A percentile compares a stretch with the other conserved stretches of the same genome.
phyloP scores from a whole-genome alignment of 1,140 invertebrate genomes.

The Choristoneura fumiferana region DNA sequence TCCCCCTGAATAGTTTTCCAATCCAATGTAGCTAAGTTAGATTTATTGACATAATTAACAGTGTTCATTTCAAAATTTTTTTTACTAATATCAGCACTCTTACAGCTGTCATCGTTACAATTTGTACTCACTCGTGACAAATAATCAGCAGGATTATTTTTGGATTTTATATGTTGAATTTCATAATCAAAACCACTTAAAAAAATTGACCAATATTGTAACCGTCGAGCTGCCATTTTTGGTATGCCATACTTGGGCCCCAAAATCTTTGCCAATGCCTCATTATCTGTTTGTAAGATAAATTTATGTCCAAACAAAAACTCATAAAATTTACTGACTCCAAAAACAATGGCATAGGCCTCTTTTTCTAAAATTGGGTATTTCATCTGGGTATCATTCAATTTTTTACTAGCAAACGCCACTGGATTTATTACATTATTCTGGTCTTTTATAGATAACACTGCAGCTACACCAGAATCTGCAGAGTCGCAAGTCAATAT shows the following conservation, averaged over 20 bases:
- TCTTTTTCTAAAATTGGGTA: slow-evolving; percentile 28
- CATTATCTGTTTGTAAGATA: slow-evolving; percentile 34
- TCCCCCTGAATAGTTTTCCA: not conserved
- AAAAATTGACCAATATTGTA: slow-evolving; percentile 38
- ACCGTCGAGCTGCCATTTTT: slow-evolving; percentile 32
- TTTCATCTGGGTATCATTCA: slow-evolving; percentile 22
- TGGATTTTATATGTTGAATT: slow-evolving; percentile 29
- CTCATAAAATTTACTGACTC: slow-evolving; percentile 22
- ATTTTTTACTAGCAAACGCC: slow-evolving; percentile 35
- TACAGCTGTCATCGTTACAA: not conserved
- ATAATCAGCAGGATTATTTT: slow-evolving; percentile 29
- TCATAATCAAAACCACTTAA: slow-evolving; percentile 31
- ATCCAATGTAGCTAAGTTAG: slow-evolving; percentile 4
- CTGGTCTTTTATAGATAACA: slow-evolving; percentile 24
- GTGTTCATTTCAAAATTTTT: slow-evolving; percentile 19
- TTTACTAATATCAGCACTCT: slow-evolving; percentile 6
- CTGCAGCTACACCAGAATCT: slow-evolving; percentile 16
- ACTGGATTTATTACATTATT: slow-evolving; percentile 30
- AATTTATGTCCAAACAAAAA: slow-evolving; percentile 19
- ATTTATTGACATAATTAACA: slow-evolving; percentile 27
- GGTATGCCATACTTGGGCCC: slow-evolving; percentile 31
- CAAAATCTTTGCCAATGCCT: slow-evolving; percentile 33
- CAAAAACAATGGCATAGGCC: slow-evolving; percentile 33
- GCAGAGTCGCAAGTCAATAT: slow-evolving; percentile 33
- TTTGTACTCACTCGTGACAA: slow-evolving; percentile 16